These are phyloP conservation scores for Caenorhabditis parvicauda DNA, from an alignment of 2,888 invertebrate species.

Conservation along the genomic window DNA sequence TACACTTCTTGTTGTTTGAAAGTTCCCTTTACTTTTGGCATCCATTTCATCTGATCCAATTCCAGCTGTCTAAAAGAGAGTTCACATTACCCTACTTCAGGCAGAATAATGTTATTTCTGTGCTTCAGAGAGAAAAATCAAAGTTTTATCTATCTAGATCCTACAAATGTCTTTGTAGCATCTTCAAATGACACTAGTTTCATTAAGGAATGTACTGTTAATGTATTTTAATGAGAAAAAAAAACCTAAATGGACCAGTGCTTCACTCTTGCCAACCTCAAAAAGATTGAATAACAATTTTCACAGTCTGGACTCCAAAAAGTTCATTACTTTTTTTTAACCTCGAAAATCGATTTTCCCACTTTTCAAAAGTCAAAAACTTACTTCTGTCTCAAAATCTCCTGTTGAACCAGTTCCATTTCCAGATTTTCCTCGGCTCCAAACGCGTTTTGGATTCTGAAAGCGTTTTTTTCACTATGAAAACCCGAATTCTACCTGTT, in stretches of 20 bases:
- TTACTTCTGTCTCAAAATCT: conserved; percentile 38
- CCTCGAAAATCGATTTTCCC: too few relatives aligned
- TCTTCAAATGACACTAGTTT: too few relatives aligned
- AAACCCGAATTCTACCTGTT: conserved; percentile 64
- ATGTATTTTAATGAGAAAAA: not conserved
- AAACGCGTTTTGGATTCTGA: conserved; percentile 79
- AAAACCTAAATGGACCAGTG: not conserved
- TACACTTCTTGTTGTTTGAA: conserved; percentile 66
- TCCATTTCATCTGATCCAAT: conserved; percentile 59
- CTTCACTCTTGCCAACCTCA: not conserved
- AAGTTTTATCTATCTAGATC: not conserved
- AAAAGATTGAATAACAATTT: conserved; percentile 20
- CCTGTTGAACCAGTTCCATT: conserved; percentile 42
- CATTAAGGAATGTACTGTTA: not conserved
- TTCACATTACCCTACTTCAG: not conserved
- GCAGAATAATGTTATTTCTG: not conserved
- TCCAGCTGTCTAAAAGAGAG: conserved; percentile 63
- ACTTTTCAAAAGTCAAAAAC: too few relatives aligned
- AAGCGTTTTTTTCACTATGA: conserved; percentile 74
- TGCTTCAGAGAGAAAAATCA: not conserved
- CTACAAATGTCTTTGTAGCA: not conserved
- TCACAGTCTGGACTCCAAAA: too few relatives aligned
- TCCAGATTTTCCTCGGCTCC: conserved; percentile 48
- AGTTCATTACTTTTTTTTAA: too few relatives aligned
- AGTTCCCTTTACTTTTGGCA: conserved; percentile 51